Evolutionary conservation across 1,140 invertebrate species (phyloP).

Genomic region (Goniozus legneri): DNA sequence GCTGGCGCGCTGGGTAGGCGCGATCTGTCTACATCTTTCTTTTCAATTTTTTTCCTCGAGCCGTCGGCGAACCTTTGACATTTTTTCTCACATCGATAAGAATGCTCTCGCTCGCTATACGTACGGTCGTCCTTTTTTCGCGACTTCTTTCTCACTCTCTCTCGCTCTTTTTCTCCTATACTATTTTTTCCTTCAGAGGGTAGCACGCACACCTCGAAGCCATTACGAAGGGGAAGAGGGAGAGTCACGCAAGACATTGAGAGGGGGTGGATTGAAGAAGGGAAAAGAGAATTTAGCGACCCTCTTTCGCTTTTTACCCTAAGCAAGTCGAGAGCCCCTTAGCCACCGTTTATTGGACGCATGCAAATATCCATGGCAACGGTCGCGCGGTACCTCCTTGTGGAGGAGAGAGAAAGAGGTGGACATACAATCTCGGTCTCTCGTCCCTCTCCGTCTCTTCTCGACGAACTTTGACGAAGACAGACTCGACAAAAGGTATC

Average conservation of each 20-base stretch:
- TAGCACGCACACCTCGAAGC: background rate
- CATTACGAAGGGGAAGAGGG: background rate
- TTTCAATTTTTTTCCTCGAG: background rate
- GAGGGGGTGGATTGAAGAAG: conserved; percentile 6
- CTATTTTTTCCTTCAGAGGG: background rate
- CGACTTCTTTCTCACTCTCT: no score
- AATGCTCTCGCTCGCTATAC: conserved; percentile 11
- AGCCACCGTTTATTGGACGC: conserved; percentile 56
- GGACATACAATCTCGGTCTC: no score
- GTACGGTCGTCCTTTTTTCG: background rate
- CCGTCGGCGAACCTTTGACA: background rate
- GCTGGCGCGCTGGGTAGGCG: no score
- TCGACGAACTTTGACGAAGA: no score
- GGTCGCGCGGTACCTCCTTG: no score
- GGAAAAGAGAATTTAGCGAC: conserved; percentile 39
- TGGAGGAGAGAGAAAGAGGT: no score
- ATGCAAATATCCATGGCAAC: conserved; percentile 59
- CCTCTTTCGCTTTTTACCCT: conserved; percentile 51
- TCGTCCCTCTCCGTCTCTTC: no score
- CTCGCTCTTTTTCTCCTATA: background rate
- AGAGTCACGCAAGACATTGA: conserved; percentile 1
- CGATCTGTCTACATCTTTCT: background rate
- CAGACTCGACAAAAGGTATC: no score
- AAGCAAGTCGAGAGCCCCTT: conserved; percentile 53
- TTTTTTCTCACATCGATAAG: conserved; percentile 11